Evolutionary conservation across 2,113 vertebrate genomes (phyloP), one percentile per base, ranked within the genome.

Genomic region (Lamprotornis superbus): DNA sequence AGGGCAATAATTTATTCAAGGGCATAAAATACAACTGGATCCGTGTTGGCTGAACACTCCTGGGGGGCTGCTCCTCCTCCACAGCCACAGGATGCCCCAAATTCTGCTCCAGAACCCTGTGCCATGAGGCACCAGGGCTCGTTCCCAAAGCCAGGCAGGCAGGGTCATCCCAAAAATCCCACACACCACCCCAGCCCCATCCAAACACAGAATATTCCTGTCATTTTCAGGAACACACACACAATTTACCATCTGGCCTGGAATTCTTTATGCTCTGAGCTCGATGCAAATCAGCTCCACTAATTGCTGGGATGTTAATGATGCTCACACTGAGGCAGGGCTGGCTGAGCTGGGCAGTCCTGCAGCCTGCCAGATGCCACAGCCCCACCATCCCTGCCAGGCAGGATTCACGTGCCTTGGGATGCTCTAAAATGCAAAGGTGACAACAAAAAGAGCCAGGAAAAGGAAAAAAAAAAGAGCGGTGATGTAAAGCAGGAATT

Each of bases 241-340:
- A 55, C 84, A 59, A 75, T 87, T 95, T 60, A 60, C 94, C 93
- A 94, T 95, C 95, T 97, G 96, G 82, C 83, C 88, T 69, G 82
- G 74, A 82, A 46, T 53, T 67, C 73, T 30, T 42, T 44, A 8
- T 40, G 68, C 94, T 95, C 79, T 0, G 8, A 92, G 94, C 82
- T 61, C 27, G 30, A 86, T 88, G 94, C 75, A 90, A 86, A 95
- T 92, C 47, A 90, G 91, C 89, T 96, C 91, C 47, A 9, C 79
- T 94, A 92, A 92, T 96, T 96, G 87, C 90, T 22, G 68, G 68
- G 88, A 50, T 81, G 68, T 25, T 90, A 69, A 90, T 40, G 90
- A 63, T 55, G 90, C 70, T 63, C 76, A 23, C 42, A 10, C 4
- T 5, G 24, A 46, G 74, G 31, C 49, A 27, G 7, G 46, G 18